Evolutionary conservation across 2,888 invertebrate species (phyloP).

Genomic region (Leptopilina syphax): DNA sequence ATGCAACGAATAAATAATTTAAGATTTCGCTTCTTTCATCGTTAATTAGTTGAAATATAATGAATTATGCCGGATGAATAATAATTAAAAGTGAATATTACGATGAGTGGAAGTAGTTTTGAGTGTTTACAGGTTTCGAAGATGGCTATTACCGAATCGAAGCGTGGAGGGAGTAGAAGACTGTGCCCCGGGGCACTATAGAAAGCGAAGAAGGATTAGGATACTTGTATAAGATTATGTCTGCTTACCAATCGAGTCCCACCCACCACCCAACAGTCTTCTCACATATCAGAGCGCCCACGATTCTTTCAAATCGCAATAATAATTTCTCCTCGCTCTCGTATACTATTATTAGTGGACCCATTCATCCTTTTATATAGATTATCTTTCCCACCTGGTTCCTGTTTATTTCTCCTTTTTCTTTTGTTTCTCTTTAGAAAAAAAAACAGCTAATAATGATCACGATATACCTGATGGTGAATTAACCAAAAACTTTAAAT

Average conservation of each 20-base stretch:
- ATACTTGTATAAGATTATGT: constrained; percentile 36
- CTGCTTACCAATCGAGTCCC: constrained; percentile 36
- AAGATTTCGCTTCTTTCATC: no score
- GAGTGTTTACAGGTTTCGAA: constrained; percentile 15
- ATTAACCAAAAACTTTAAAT: not conserved
- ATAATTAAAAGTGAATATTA: no score
- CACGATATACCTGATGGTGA: constrained; percentile 1
- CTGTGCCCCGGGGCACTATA: constrained; percentile 26
- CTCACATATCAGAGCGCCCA: constrained; percentile 36
- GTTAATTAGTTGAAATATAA: no score
- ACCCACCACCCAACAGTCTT: constrained; percentile 39
- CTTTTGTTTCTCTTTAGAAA: not conserved
- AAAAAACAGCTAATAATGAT: not conserved
- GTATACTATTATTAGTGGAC: constrained; percentile 23
- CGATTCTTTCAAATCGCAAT: constrained; percentile 15
- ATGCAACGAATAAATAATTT: no score
- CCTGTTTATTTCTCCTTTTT: constrained; percentile 21
- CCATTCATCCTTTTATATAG: constrained; percentile 31
- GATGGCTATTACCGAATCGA: constrained; percentile 30
- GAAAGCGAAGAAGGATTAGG: constrained; percentile 41
- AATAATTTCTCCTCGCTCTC: constrained; percentile 27
- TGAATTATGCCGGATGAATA: no score
- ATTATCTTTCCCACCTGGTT: constrained; percentile 25
- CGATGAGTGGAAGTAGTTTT: not conserved
- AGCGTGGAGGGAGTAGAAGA: constrained; percentile 20